Conservation (phyloP, 2,888 invertebrate species). For the Coecobrya sp. region DNA sequence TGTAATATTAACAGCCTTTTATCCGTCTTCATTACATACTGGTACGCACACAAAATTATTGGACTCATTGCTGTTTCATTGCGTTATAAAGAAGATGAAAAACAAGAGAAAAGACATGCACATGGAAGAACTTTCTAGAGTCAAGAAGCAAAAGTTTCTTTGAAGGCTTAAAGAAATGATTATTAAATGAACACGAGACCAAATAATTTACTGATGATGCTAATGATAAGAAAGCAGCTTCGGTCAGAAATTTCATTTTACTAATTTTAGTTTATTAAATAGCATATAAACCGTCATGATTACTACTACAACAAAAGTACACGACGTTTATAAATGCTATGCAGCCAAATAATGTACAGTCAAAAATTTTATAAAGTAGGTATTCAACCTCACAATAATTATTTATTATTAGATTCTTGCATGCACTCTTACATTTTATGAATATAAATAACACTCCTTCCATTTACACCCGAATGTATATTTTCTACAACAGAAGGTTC, state of each 20-base stretch:
- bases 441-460: neutral
- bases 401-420: slow-evolving; percentile 38
- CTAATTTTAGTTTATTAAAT: slow-evolving; percentile 33
- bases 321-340: neutral
- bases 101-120: slow-evolving; percentile 17
- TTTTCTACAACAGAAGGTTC: slow-evolving; percentile 31
- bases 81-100: neutral
- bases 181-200: slow-evolving; percentile 33
- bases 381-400: neutral
- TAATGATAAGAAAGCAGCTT: slow-evolving; percentile 41
- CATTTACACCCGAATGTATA: neutral
- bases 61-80: neutral
- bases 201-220: slow-evolving; percentile 30
- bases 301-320: neutral
- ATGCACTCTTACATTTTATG: slow-evolving; percentile 5
- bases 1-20: slow-evolving; percentile 42
- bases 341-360: neutral
- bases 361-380: neutral
- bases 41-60: neutral
- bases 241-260: neutral
- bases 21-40: neutral
- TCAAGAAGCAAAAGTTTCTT: slow-evolving; percentile 41
- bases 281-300: neutral
- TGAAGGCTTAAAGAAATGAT: slow-evolving; percentile 20
- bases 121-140: slow-evolving; percentile 22